Conservation (phyloP, 2,797 vertebrate genomes). For the Bufotes viridis region DNA sequence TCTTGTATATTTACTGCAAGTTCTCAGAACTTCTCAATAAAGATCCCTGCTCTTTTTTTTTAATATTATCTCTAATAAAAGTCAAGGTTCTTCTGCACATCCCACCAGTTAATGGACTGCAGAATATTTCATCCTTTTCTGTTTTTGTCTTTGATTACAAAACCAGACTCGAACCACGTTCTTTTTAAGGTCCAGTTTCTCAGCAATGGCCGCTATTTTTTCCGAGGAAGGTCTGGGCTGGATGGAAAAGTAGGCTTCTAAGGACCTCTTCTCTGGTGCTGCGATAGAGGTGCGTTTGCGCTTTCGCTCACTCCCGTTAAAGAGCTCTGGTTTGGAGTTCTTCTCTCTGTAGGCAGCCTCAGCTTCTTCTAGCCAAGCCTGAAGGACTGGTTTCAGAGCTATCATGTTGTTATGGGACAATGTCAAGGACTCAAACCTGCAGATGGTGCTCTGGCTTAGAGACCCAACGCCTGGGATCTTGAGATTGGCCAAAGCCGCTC, state of each 20-base stretch:
- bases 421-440: constrained; percentile 94
- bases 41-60: constrained; percentile 72
- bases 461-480: constrained; percentile 94
- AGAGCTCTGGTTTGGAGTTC: constrained; percentile 83
- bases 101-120: constrained; percentile 83
- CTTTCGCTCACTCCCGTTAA: constrained; percentile 84
- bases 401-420: constrained; percentile 98
- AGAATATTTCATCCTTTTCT: constrained; percentile 95
- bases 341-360: constrained; percentile 87
- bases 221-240: constrained; percentile 92
- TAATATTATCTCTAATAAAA: constrained; percentile 52
- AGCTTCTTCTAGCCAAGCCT: constrained; percentile 93
- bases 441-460: constrained; percentile 96
- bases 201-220: constrained; percentile 91
- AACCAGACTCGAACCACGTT: constrained; percentile 95
- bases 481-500: constrained; percentile 87
- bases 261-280: constrained; percentile 90
- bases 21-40: constrained; percentile 58
- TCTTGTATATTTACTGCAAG: constrained; percentile 55
- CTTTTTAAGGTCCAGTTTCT: constrained; percentile 94
- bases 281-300: constrained; percentile 93
- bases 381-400: constrained; percentile 90
- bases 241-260: constrained; percentile 93
- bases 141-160: constrained; percentile 94
- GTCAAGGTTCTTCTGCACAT: constrained; percentile 37